phyloP scores from a whole-genome alignment of 2,797 vertebrate genomes.

The Cirrhinus molitorella region DNA sequence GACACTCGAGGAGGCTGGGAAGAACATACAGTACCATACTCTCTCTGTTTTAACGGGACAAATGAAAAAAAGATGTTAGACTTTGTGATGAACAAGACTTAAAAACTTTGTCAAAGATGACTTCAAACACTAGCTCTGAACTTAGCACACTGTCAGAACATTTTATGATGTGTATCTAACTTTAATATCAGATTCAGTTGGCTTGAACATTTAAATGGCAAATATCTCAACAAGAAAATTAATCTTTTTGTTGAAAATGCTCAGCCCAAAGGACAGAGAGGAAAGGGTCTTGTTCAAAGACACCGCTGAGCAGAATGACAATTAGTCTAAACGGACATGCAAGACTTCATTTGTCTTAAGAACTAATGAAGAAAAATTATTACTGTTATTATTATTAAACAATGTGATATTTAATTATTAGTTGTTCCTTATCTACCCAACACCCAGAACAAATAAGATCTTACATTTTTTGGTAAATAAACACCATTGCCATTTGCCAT shows the following conservation, averaged over 20 bases:
- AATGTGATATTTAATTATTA: background rate
- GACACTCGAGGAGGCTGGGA: conserved; percentile 40
- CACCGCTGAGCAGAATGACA: conserved; percentile 48
- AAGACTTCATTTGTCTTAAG: conserved; percentile 57
- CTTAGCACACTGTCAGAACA: background rate
- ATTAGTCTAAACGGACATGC: conserved; percentile 62
- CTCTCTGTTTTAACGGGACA: background rate
- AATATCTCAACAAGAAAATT: background rate
- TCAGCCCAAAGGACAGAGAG: background rate
- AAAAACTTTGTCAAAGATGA: conserved; percentile 1
- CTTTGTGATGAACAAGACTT: background rate
- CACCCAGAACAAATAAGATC: conserved; percentile 59
- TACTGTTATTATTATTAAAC: background rate
- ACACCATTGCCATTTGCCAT: conserved; percentile 34
- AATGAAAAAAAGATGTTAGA: background rate
- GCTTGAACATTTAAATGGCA: conserved; percentile 4
- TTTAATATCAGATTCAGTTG: background rate
- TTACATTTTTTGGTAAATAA: conserved; percentile 61
- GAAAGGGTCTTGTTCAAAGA: conserved; percentile 9
- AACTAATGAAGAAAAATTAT: background rate
- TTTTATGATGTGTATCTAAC: background rate
- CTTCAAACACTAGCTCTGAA: conserved; percentile 4
- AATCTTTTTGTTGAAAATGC: conserved; percentile 21
- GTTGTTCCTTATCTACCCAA: background rate
- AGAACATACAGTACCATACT: conserved; percentile 43